Conservation (phyloP, 2,797 vertebrate genomes). For the Chrosomus eos region DNA sequence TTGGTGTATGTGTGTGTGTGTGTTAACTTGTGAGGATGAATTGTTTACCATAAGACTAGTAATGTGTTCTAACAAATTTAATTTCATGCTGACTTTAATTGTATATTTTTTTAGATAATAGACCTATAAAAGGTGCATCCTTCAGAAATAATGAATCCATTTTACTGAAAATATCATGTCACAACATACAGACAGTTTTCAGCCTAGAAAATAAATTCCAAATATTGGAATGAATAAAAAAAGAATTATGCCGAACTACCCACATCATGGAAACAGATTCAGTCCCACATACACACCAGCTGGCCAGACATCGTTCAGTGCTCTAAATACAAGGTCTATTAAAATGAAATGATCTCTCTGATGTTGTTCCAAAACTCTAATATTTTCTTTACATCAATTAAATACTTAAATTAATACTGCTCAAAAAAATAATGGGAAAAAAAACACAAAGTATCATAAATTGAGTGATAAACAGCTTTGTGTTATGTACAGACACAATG, state of each 20-base stretch:
- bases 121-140: not conserved
- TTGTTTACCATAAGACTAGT: not conserved
- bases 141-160: not conserved
- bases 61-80: not conserved
- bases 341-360: not conserved
- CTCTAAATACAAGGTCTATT: not conserved
- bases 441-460: not conserved
- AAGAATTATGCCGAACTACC: not conserved
- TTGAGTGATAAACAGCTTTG: not conserved
- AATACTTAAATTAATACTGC: no score
- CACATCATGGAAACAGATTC: constrained; percentile 14
- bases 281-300: constrained; percentile 24
- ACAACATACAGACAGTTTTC: not conserved
- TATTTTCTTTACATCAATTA: not conserved
- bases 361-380: not conserved
- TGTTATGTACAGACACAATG: not conserved
- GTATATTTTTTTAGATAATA: not conserved
- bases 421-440: not conserved
- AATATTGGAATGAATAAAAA: not conserved
- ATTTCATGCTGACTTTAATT: not conserved
- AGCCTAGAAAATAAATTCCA: not conserved
- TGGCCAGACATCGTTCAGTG: constrained; percentile 17
- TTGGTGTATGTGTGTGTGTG: not conserved
- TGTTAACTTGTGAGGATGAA: not conserved
- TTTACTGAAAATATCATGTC: not conserved